Percentiles rank a stretch among this genome's conserved stretches.
Evolutionary conservation across 2,797 vertebrate species (phyloP).

Genomic region (Onychomys leucogaster): DNA sequence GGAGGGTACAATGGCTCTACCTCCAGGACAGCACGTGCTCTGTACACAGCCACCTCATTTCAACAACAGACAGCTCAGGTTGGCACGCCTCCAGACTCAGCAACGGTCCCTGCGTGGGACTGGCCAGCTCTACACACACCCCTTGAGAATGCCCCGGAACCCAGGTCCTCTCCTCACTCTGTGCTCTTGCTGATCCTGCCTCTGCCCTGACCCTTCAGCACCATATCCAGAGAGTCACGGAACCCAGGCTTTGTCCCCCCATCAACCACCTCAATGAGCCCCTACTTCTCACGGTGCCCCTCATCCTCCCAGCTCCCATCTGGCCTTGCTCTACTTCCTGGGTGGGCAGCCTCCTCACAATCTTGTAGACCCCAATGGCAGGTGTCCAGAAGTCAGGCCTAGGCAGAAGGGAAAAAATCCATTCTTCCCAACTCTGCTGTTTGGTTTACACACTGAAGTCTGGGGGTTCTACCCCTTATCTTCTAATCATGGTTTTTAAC

Average conservation of each 20-base stretch:
- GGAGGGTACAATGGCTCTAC: neutral
- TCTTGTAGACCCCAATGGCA: neutral
- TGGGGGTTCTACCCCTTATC: neutral
- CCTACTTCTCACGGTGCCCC: neutral
- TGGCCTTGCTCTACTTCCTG: neutral
- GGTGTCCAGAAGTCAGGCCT: neutral
- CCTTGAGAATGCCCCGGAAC: neutral
- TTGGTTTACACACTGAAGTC: neutral
- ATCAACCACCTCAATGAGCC: neutral
- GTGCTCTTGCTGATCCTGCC: neutral
- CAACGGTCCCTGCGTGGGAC: neutral
- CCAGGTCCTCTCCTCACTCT: neutral
- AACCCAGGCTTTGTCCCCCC: neutral
- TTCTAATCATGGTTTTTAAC: neutral
- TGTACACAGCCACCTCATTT: neutral
- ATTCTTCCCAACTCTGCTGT: neutral
- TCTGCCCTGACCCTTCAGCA: neutral
- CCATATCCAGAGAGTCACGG: neutral
- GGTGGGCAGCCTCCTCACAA: neutral
- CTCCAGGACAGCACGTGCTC: neutral
- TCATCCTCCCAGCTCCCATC: neutral
- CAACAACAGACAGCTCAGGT: neutral
- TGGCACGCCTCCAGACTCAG: neutral
- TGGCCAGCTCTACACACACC: rapidly evolving
- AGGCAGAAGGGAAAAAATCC: neutral